These are phyloP conservation scores for Neodontobutis hainanensis DNA, from an alignment of 2,113 vertebrate genomes.

Conservation along the genomic window DNA sequence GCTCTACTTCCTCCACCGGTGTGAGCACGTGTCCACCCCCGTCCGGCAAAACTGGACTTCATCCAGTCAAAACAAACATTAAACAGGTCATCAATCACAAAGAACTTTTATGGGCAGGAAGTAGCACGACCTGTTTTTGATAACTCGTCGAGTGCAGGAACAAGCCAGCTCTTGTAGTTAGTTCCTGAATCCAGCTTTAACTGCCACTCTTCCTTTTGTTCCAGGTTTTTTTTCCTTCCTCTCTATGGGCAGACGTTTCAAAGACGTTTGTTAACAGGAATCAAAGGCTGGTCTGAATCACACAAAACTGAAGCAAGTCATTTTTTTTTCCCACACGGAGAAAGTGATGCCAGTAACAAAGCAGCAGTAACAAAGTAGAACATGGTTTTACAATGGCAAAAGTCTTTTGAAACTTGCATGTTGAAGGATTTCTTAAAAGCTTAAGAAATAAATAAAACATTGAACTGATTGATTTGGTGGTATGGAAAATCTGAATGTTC, in stretches of 20 bases:
- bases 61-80: slow-evolving; percentile 76
- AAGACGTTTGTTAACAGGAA: slow-evolving; percentile 40
- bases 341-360: slow-evolving; percentile 17
- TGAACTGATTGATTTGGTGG: too few species aligned
- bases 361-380: too few species aligned
- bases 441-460: too few species aligned
- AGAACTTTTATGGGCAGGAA: slow-evolving; percentile 67
- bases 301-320: not conserved
- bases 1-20: slow-evolving; percentile 50
- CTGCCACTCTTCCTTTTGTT: slow-evolving; percentile 70
- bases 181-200: slow-evolving; percentile 70
- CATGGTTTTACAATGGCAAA: too few species aligned
- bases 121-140: slow-evolving; percentile 70
- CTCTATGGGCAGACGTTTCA: slow-evolving; percentile 45
- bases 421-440: not conserved
- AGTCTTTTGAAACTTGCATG: not conserved
- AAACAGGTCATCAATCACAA: slow-evolving; percentile 72
- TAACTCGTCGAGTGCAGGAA: slow-evolving; percentile 50
- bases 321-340: slow-evolving; percentile 10
- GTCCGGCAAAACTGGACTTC: slow-evolving; percentile 59
- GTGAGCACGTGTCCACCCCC: slow-evolving; percentile 52
- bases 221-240: slow-evolving; percentile 38
- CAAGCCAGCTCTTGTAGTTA: slow-evolving; percentile 69
- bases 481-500: too few species aligned
- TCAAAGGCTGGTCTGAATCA: slow-evolving; percentile 35